Base-by-base conservation (phyloP, 2,113 vertebrate genomes). In the Girardinichthys multiradiatus region DNA sequence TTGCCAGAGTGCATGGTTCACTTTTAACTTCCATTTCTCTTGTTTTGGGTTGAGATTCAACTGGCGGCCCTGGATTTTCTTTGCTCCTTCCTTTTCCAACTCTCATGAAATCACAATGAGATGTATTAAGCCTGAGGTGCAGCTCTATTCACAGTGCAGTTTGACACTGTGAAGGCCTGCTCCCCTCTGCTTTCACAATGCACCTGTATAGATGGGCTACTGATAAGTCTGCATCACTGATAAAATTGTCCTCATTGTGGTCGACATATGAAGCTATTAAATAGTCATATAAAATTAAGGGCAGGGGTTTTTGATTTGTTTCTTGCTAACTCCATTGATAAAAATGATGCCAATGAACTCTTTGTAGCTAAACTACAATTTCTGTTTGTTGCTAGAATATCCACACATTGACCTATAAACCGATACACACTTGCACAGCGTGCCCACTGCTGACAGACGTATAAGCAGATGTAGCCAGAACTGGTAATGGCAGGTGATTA, bases 401-500 rank as follows among this genome's bases (percentile, higher is more conserved):
- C 72, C 74, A 58, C 68, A 58, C 72, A 64, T 35, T 62, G 30
- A 70, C 76, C 68, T 57, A 66, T 51, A 57, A 57, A 66, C 70
- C 61, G 64, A 74, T 81, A 12, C 19, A 83, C 85, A 77, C 74
- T 84, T 54, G 39, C 82, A 82, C 78, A 76, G 73, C 79, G 88
- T 93, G 92, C 91, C 88, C 62, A 39, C 89, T 94, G 92, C 95
- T 95, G 96, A 97, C 97, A 98, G 96, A 96, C 94, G 94, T 92
- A 92, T 92, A 96, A 96, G 95, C 96, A 97, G 96, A 98, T 98
- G 96, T 94, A 92, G 87, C 92, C 94, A 48, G 94, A 93, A 93
- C 93, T 92, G 93, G 95, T 97, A 98, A 98, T 98, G 96, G 95
- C 97, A 97, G 96, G 96, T 98, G 97, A 98, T 98, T 98, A 97